These are phyloP conservation scores for Drosophila neonasuta DNA, from an alignment of 2,888 invertebrate species.

Conservation along the genomic window DNA sequence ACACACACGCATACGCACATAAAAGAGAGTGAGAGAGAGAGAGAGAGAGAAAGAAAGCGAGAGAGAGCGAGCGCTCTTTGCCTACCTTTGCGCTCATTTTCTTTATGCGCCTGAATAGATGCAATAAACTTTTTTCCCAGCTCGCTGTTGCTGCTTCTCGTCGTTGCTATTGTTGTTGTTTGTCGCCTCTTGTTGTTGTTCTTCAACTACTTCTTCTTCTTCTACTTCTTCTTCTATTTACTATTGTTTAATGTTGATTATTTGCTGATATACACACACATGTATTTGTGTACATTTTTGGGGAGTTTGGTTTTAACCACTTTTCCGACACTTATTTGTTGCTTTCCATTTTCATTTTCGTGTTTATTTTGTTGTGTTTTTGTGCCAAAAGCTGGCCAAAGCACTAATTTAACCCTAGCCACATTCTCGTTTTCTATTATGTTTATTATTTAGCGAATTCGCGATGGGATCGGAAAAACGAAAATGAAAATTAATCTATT, in stretches of 20 bases:
- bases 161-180: constrained; percentile 1
- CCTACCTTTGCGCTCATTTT: constrained; percentile 76
- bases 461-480: neutral
- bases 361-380: constrained; percentile 2
- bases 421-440: constrained; percentile 32
- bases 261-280: neutral
- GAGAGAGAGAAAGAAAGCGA: neutral
- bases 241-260: constrained; percentile 5
- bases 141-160: constrained; percentile 27
- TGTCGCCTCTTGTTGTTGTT: constrained; percentile 3
- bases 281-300: neutral
- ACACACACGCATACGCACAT: constrained; percentile 14
- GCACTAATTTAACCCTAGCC: constrained; percentile 17
- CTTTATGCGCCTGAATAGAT: constrained; percentile 71
- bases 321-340: constrained; percentile 10
- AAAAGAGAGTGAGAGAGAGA: constrained; percentile 4
- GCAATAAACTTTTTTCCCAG: constrained; percentile 54
- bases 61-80: constrained; percentile 40
- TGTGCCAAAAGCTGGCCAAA: constrained; percentile 10
- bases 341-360: neutral
- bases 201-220: neutral
- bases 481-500: neutral
- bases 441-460: constrained; percentile 34
- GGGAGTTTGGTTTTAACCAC: neutral
- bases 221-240: neutral